phyloP scores from a whole-genome alignment of 2,113 vertebrate species.

The Rynchops niger region DNA sequence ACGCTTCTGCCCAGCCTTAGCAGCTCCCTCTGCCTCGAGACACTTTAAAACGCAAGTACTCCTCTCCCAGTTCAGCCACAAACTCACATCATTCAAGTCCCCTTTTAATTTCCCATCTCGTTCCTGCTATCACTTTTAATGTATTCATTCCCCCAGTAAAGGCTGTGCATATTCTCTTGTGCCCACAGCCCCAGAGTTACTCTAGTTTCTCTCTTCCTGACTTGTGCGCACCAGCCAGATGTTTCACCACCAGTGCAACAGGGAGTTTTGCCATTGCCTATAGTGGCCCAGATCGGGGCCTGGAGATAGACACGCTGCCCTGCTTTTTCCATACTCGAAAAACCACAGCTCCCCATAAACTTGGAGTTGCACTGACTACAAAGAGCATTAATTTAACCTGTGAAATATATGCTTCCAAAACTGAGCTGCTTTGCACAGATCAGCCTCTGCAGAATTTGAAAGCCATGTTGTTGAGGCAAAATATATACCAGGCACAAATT shows the following conservation, averaged over 20 bases:
- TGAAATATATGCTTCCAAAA: neutral
- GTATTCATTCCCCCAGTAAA: neutral
- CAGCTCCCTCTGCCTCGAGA: neutral
- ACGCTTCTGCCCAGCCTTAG: neutral
- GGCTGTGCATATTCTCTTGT: neutral
- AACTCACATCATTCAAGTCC: neutral
- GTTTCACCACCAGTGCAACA: neutral
- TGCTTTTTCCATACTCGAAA: neutral
- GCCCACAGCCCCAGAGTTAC: neutral
- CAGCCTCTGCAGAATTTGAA: neutral
- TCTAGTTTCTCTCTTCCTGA: neutral
- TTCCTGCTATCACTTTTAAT: neutral
- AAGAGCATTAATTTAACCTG: neutral
- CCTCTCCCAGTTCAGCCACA: neutral
- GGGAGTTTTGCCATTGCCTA: neutral
- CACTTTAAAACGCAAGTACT: neutral
- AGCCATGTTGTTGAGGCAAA: neutral
- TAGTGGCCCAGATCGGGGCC: neutral
- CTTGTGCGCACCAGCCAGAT: neutral
- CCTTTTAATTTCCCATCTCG: neutral
- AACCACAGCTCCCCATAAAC: neutral
- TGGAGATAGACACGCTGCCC: fast-evolving
- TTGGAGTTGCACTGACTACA: neutral
- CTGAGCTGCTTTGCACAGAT: neutral
- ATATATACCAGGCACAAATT: neutral